Evolutionary conservation across 2,888 invertebrate species (phyloP).

Genomic region (Plagiodera versicolora): DNA sequence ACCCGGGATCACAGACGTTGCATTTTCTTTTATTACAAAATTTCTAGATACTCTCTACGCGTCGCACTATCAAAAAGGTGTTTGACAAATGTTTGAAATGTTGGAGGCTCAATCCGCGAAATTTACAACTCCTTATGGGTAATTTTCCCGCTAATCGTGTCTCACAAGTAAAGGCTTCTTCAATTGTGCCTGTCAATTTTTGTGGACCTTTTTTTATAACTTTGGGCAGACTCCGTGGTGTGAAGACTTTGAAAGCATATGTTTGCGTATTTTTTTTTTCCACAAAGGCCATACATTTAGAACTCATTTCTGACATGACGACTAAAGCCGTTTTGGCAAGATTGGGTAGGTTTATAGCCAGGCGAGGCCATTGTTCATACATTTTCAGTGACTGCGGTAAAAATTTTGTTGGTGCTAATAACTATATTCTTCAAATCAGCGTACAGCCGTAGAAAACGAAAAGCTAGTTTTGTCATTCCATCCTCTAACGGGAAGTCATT

Average conservation of each 20-base stretch:
- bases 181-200: conserved; percentile 14
- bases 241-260: conserved; percentile 13
- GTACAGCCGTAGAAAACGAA: conserved; percentile 11
- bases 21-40: conserved; percentile 13
- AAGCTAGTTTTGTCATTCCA: conserved; percentile 22
- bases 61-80: conserved; percentile 7
- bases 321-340: conserved; percentile 19
- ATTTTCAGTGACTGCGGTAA: conserved; percentile 22
- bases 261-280: conserved; percentile 21
- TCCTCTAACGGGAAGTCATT: conserved; percentile 21
- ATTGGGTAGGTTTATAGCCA: conserved; percentile 20
- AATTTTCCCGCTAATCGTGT: conserved; percentile 18
- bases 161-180: conserved; percentile 16
- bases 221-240: conserved; percentile 10
- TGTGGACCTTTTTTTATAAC: conserved; percentile 18
- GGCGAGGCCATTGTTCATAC: conserved; percentile 16
- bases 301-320: conserved; percentile 19
- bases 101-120: conserved; percentile 10
- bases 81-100: conserved; percentile 10
- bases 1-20: conserved; percentile 8
- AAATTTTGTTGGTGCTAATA: conserved; percentile 28
- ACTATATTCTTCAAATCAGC: conserved; percentile 11
- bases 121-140: conserved; percentile 15
- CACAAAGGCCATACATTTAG: conserved; percentile 23
- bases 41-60: conserved; percentile 17